A percentile compares a stretch with the other conserved stretches of the same genome.
Conservation (phyloP, 2,888 invertebrate genomes). For the Acanthoscelides obtectus region DNA sequence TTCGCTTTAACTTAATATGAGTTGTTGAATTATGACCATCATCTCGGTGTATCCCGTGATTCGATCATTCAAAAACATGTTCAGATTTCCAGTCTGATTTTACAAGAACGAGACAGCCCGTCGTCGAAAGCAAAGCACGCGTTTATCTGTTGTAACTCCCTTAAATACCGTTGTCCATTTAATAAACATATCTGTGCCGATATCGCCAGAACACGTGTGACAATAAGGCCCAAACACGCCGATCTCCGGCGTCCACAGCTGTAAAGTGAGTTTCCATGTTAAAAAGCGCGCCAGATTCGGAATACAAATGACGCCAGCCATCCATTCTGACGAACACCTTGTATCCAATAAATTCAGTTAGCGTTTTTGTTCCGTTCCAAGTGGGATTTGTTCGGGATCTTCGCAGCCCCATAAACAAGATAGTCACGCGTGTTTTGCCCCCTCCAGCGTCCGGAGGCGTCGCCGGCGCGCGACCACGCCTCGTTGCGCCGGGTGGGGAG, state of each 20-base stretch:
- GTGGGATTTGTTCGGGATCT: constrained; percentile 50
- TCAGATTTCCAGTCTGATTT: no score
- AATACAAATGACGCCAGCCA: constrained; percentile 50
- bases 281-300: constrained; percentile 49
- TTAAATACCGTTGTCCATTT: constrained; percentile 45
- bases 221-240: constrained; percentile 36
- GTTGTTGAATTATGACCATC: no score
- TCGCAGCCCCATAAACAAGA: constrained; percentile 49
- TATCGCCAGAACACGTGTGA: constrained; percentile 36
- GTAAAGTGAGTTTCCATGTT: constrained; percentile 50
- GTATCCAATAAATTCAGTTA: constrained; percentile 52
- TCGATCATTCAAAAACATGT: no score
- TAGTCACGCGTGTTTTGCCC: constrained; percentile 43
- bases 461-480: constrained; percentile 21
- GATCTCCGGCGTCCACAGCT: constrained; percentile 35
- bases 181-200: constrained; percentile 47
- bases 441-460: constrained; percentile 25
- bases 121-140: background rate
- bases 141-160: constrained; percentile 23
- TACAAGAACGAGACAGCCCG: background rate
- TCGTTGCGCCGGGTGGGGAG: constrained; percentile 30
- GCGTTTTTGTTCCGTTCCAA: constrained; percentile 47
- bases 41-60: no score
- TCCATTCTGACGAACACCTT: constrained; percentile 51
- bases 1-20: no score